Evolutionary conservation across 2,797 vertebrate genomes (phyloP).

Genomic region (Diplodus puntazzo): DNA sequence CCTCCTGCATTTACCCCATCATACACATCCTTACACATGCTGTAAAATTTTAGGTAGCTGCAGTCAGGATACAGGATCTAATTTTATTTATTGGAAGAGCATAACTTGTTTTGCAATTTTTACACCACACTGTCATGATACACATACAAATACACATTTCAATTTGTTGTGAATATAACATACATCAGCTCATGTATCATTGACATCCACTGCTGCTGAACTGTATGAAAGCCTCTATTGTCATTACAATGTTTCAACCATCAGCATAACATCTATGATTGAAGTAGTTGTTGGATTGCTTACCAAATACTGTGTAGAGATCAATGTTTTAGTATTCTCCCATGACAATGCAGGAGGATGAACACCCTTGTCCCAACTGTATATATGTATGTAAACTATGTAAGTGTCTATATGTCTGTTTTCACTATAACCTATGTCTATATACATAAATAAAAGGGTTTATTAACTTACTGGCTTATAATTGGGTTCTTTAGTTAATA

Average conservation of each 20-base stretch:
- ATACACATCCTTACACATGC: slow-evolving; percentile 35
- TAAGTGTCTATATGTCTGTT: slow-evolving; percentile 87
- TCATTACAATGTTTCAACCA: slow-evolving; percentile 42
- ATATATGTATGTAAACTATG: slow-evolving; percentile 87
- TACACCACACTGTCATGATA: slow-evolving; percentile 47
- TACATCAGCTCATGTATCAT: slow-evolving; percentile 24
- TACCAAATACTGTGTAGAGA: slow-evolving; percentile 70
- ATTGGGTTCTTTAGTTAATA: slow-evolving; percentile 43
- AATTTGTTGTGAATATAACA: slow-evolving; percentile 23
- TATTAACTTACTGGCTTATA: slow-evolving; percentile 82
- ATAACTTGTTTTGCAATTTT: slow-evolving; percentile 36
- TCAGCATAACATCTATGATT: slow-evolving; percentile 51
- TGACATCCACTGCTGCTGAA: slow-evolving; percentile 51
- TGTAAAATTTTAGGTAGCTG: slow-evolving; percentile 44
- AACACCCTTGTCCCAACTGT: slow-evolving; percentile 85
- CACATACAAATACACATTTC: slow-evolving; percentile 25
- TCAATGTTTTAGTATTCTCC: slow-evolving; percentile 65
- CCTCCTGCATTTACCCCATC: slow-evolving; percentile 79
- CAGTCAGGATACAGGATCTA: slow-evolving; percentile 33
- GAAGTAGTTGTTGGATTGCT: slow-evolving; percentile 64
- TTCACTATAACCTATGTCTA: slow-evolving; percentile 89
- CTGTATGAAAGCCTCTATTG: slow-evolving; percentile 33
- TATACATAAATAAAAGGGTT: slow-evolving; percentile 89
- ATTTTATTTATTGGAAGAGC: slow-evolving; percentile 63
- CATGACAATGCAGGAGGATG: slow-evolving; percentile 82